phyloP scores from a whole-genome alignment of 2,113 vertebrate genomes.

The Pampusana beccarii region DNA sequence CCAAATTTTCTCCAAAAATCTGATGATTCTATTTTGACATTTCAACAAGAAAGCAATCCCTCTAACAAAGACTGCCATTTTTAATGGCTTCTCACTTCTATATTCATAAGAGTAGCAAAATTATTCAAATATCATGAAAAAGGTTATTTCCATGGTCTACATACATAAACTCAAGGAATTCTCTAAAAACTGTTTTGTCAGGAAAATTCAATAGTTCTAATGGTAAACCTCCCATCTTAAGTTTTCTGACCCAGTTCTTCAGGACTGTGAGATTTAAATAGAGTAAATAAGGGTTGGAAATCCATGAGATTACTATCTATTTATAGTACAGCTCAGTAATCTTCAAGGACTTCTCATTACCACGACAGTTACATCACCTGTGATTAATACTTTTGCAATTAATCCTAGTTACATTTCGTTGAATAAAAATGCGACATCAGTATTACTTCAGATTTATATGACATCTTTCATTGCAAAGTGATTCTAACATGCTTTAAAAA shows the following conservation, averaged over 20 bases:
- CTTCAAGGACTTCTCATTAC: constrained; percentile 3
- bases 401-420: not conserved
- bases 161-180: not conserved
- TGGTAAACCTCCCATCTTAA: not conserved
- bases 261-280: not conserved
- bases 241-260: not conserved
- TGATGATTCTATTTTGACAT: not conserved
- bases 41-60: not conserved
- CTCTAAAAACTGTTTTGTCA: not conserved
- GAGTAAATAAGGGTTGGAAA: not conserved
- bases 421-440: not conserved
- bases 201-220: not conserved
- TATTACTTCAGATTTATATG: not conserved
- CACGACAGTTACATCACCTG: not conserved
- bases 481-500: not conserved
- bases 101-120: not conserved
- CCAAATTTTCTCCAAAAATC: not conserved
- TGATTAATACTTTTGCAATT: constrained; percentile 10
- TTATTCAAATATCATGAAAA: not conserved
- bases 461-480: not conserved
- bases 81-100: not conserved
- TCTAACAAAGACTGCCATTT: not conserved
- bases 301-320: not conserved
- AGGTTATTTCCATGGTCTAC: not conserved
- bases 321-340: not conserved